Evolutionary conservation across 2,888 invertebrate species (phyloP).

Genomic region (Ferdinandea cuprea): DNA sequence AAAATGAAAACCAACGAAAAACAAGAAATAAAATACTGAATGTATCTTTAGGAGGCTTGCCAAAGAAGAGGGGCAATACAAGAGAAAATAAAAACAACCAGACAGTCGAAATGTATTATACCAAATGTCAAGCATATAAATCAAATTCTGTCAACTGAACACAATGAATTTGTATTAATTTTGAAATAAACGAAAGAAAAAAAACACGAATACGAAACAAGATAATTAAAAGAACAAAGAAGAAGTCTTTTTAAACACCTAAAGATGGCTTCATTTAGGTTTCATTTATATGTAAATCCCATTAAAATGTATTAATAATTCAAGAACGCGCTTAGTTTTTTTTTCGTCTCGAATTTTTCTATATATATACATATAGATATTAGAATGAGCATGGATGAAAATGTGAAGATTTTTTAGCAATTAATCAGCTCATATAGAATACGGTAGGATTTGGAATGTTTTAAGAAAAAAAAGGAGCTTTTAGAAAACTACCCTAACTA

Average conservation of each 20-base stretch:
- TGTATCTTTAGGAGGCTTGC: background rate
- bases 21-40: background rate
- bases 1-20: background rate
- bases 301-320: slow-evolving; percentile 71
- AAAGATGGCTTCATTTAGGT: slow-evolving; percentile 70
- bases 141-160: slow-evolving; percentile 65
- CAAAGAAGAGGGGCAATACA: background rate
- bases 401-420: slow-evolving; percentile 32
- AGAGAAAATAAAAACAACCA: slow-evolving; percentile 6
- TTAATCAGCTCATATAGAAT: no score
- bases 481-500: no score
- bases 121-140: slow-evolving; percentile 60
- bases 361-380: background rate
- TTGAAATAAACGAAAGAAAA: slow-evolving; percentile 29
- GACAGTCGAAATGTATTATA: slow-evolving; percentile 64
- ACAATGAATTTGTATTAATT: slow-evolving; percentile 54
- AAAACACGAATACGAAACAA: slow-evolving; percentile 44
- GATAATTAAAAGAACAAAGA: slow-evolving; percentile 69
- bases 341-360: slow-evolving; percentile 9
- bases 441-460: no score
- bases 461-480: no score
- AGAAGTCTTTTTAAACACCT: slow-evolving; percentile 56
- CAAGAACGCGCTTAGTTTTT: slow-evolving; percentile 49
- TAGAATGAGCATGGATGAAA: background rate
- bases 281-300: slow-evolving; percentile 59